Conservation (phyloP, 2,888 invertebrate species). For the Drosophila tanythrix region DNA sequence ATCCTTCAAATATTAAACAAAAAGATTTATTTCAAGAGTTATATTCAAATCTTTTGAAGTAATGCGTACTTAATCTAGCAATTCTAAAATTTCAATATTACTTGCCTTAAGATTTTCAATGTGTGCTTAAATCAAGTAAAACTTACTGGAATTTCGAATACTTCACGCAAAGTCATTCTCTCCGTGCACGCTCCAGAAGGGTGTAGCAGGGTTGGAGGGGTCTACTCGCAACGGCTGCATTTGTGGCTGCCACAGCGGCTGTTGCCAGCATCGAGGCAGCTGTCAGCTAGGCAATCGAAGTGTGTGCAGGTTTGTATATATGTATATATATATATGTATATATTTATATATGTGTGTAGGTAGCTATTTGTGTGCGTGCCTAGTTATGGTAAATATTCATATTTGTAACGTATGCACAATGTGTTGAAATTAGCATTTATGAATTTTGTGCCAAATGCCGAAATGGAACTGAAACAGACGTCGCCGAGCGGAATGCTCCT, state of each 20-base stretch:
- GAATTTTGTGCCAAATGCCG: conserved; percentile 82
- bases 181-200: not conserved
- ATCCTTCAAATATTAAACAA: not conserved
- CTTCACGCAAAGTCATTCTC: not conserved
- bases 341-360: not conserved
- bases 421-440: conserved; percentile 84
- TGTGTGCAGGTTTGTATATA: conserved; percentile 8
- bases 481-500: conserved; percentile 30
- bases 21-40: not conserved
- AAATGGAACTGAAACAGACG: conserved; percentile 62
- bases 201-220: not conserved
- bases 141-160: not conserved
- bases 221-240: conserved; percentile 31
- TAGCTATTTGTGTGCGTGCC: conserved; percentile 48
- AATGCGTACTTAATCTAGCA: not conserved
- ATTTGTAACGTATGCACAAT: conserved; percentile 80
- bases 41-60: not conserved
- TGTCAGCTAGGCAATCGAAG: conserved; percentile 48
- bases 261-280: conserved; percentile 40
- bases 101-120: not conserved
- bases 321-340: not conserved
- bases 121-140: not conserved
- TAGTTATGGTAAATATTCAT: conserved; percentile 81
- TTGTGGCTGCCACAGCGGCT: conserved; percentile 40
- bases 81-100: not conserved